A percentile compares a stretch with the other conserved stretches of the same genome.
Evolutionary conservation across 2,113 vertebrate species (phyloP).

Genomic region (Pelvicachromis taeniatus): DNA sequence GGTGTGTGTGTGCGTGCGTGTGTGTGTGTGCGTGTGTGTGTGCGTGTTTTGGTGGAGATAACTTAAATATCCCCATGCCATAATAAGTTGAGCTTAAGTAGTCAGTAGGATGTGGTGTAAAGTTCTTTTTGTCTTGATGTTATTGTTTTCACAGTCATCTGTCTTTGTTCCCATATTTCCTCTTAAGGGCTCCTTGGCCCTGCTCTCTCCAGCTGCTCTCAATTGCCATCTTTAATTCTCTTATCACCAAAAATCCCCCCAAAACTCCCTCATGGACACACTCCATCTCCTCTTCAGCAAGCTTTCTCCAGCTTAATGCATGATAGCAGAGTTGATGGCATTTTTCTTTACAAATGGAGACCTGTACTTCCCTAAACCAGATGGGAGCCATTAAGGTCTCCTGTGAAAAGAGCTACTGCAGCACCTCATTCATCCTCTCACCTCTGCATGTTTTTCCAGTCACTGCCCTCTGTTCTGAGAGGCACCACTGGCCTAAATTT

Average conservation of each 20-base stretch:
- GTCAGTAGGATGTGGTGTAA: neutral
- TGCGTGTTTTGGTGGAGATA: neutral
- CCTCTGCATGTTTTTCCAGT: conserved; percentile 21
- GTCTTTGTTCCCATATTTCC: neutral
- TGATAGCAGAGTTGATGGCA: conserved; percentile 9
- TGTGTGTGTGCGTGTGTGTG: neutral
- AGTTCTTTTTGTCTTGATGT: neutral
- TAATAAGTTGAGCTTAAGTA: neutral
- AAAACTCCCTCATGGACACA: neutral
- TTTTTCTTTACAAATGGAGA: conserved; percentile 11
- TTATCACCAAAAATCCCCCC: conserved; percentile 4
- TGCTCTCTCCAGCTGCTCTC: neutral
- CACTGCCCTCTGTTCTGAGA: conserved; percentile 9
- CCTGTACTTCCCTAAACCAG: conserved; percentile 10
- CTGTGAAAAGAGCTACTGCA: conserved; percentile 18
- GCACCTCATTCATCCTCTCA: conserved; percentile 34
- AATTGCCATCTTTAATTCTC: conserved; percentile 9
- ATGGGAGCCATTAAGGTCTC: conserved; percentile 30
- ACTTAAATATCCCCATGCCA: neutral
- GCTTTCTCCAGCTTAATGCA: neutral
- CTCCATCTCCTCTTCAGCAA: neutral
- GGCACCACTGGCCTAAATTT: conserved; percentile 44
- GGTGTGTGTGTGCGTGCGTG: neutral
- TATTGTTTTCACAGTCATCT: neutral
- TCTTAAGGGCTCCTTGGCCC: neutral